Conservation (phyloP, 1,140 invertebrate genomes). For the Eufriesea mexicana region DNA sequence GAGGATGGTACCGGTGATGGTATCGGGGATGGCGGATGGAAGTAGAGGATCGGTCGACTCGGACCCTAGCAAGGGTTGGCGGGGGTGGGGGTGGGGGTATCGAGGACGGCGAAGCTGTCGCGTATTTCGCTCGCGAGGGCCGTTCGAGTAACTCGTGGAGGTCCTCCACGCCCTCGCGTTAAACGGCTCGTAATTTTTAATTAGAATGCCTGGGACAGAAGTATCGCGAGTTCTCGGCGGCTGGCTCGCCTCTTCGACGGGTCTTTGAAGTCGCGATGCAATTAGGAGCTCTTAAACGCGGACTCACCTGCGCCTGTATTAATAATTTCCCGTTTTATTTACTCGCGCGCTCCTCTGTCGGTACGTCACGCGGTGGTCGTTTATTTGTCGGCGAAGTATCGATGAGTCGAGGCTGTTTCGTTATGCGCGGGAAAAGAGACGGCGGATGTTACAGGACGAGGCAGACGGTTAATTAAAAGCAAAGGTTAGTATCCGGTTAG, state of each 20-base stretch:
- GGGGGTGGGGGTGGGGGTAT: conserved; percentile 17
- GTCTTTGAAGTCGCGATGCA: conserved; percentile 36
- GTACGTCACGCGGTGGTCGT: not conserved
- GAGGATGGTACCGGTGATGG: no score
- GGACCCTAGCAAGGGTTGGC: no score
- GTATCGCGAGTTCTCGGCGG: not conserved
- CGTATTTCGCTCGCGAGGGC: not conserved
- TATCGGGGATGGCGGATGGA: no score
- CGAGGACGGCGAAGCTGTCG: not conserved
- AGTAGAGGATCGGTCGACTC: no score
- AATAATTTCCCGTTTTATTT: conserved; percentile 14
- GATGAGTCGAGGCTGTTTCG: not conserved
- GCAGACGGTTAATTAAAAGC: not conserved
- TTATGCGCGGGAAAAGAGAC: not conserved
- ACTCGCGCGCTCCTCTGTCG: not conserved
- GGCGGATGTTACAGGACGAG: not conserved
- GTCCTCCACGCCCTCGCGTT: not conserved
- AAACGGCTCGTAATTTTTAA: conserved; percentile 47
- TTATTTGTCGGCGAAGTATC: not conserved
- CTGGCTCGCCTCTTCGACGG: not conserved
- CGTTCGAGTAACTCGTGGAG: not conserved
- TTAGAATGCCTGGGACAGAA: conserved; percentile 20
- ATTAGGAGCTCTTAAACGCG: conserved; percentile 25
- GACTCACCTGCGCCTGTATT: not conserved
- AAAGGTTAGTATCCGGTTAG: not conserved